Evolutionary conservation across 2,888 invertebrate species (phyloP), one percentile per base, ranked within the genome.

Genomic region (Deilephila elpenor): DNA sequence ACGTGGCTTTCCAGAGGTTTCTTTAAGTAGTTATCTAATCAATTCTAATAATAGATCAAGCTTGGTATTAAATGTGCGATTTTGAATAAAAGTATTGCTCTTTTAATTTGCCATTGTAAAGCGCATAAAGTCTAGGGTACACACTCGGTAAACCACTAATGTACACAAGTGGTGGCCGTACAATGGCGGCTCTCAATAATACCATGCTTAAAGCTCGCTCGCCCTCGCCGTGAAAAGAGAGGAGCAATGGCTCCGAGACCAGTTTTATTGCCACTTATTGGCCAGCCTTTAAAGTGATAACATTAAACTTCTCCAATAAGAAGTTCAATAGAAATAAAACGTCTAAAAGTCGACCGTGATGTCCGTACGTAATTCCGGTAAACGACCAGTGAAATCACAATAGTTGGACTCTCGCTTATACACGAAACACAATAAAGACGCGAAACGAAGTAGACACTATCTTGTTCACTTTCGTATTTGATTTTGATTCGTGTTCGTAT

Each of bases 191-290:
- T 84, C 80, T 80, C 80, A 83, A 81, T 64, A 88, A 89, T 87
- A 88, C 86, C 85, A 85, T 83, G 80, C 81, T 83, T 89, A 88
- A 84, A 84, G 82, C 81, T 83, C 84, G 82, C 82, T 81, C 83
- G 84, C 79, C 83, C 81, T 67, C 44, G 25, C 67, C 51, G 44
- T 67, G 51, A 25, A 67, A 67, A 83, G 82, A 82, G 79, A 79
- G 79, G 78, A 81, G 82, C 75, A 79, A 78, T 78, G 79, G 82
- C 87, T 78, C 80, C 77, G 84, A 81, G 84, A 84, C 83, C 82
- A 80, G 83, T 88, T 91, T 91, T 90, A 91, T 89, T 87, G 86
- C 85, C 83, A 87, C 83, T 86, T 88, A 87, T 88, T 87, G 87
- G 84, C 84, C 83, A 80, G 82, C 85, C 82, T 87, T 86, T 87